A percentile compares a stretch with the other conserved stretches of the same genome.
Conservation (phyloP, 2,797 vertebrate genomes). For the Tragelaphus eurycerus region DNA sequence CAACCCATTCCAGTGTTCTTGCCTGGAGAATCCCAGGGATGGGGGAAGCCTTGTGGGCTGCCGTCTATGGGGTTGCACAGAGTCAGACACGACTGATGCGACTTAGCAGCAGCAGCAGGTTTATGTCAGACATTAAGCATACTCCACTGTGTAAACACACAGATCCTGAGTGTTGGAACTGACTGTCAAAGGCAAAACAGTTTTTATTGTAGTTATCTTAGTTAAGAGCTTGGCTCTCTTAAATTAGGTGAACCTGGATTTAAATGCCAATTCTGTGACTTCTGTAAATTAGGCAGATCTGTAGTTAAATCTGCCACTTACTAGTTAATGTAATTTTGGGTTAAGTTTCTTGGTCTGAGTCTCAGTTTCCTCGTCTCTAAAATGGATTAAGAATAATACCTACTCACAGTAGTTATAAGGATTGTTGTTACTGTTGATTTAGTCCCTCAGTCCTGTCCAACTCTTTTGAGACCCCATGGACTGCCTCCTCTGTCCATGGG, state of each 20-base stretch:
- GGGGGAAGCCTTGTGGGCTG: too few species aligned
- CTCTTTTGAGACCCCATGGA: background rate
- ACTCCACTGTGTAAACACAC: background rate
- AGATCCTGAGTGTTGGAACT: background rate
- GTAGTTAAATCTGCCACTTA: conserved; percentile 21
- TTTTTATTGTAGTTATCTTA: background rate
- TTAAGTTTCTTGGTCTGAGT: conserved; percentile 24
- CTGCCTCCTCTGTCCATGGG: background rate
- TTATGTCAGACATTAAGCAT: background rate
- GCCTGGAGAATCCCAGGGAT: too few species aligned
- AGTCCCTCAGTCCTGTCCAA: background rate
- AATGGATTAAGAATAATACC: background rate
- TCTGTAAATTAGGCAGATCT: conserved; percentile 16
- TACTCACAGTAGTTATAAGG: background rate
- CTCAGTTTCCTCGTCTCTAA: conserved; percentile 18
- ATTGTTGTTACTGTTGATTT: background rate
- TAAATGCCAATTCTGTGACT: background rate
- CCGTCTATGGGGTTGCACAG: too few species aligned
- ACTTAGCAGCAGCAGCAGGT: background rate
- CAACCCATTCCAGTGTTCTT: too few species aligned
- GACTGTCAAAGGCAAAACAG: background rate
- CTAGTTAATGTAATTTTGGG: background rate
- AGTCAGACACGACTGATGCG: too few species aligned
- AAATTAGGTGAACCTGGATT: conserved; percentile 10
- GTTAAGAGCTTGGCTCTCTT: background rate